These are phyloP conservation scores for Hetaerina titia DNA, from an alignment of 2,888 invertebrate species.

Conservation along the genomic window DNA sequence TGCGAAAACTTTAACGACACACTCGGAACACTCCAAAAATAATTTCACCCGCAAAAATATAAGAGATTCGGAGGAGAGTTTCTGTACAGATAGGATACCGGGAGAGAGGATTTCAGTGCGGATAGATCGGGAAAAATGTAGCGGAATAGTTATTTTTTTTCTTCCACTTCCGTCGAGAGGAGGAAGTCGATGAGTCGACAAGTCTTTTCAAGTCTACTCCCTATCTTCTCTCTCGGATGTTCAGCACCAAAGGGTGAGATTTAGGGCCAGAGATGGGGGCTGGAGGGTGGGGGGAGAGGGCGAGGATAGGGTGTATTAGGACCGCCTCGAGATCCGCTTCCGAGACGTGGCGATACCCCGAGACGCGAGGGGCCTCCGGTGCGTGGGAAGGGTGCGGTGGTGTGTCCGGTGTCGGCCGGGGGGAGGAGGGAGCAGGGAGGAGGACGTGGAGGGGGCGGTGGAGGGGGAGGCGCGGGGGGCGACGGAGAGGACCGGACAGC, in stretches of 20 bases:
- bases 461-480: constrained; percentile 72
- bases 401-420: constrained; percentile 25
- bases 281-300: neutral
- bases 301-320: neutral
- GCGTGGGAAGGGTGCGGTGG: neutral
- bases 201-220: neutral
- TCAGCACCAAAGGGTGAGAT: neutral
- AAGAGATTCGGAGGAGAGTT: neutral
- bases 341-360: neutral
- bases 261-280: neutral
- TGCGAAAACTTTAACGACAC: neutral
- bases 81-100: neutral
- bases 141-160: neutral
- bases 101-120: neutral
- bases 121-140: neutral
- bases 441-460: neutral
- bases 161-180: neutral
- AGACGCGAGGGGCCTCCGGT: neutral
- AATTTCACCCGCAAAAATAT: neutral
- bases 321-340: neutral
- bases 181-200: neutral
- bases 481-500: constrained; percentile 81
- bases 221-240: neutral
- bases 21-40: neutral
- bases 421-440: neutral